Base-by-base conservation (phyloP, 2,888 invertebrate genomes). In the Drosophila diplacantha region DNA sequence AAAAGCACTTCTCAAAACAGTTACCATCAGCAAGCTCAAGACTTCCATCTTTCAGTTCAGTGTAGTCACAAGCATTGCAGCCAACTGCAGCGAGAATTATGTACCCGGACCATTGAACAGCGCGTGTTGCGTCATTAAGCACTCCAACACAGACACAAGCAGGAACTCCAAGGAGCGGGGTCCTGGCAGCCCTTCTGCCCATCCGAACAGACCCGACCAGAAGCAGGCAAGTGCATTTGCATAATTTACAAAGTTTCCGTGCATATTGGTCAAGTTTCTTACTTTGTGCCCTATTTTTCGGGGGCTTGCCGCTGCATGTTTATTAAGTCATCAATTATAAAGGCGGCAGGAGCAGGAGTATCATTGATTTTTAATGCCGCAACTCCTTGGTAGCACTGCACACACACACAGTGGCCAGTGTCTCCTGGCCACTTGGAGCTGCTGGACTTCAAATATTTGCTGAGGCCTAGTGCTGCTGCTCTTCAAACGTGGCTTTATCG, bases 171-270 rank as follows among this genome's bases (percentile, higher is more conserved):
- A 20, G 44, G 20, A 31, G 14, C 8, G 31, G 44, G 9, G 44
- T 46, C 44, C 44, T 44, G 18, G 18, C 18, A 5, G 26, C 26
- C 43, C 43, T 26, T 26, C 3, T 16, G 41, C 16, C 24, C 3
- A 24, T 37, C 0, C 29, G 43, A 32, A 8, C 37, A 32, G 51
- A 22, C 43, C 57, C 37, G 31, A 44, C 56, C 61, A 32, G 35
- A 34, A 24, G 24, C 39, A 63, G 72, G 46, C 72, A 62, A 80
- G 66, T 81, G 78, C 81, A 79, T 80, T 80, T 82, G 72, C 81
- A 81, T 80, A 74, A 81, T 77, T 78, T 73, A 72, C 60, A 69
- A 82, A 82, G 64, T 82, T 81, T 80, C 62, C 75, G 41, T 69
- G 71, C 67, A 75, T 72, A 69, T 74, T 69, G 72, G 61, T 70